phyloP scores from a whole-genome alignment of 2,888 invertebrate species.

The Amorpha juglandis region DNA sequence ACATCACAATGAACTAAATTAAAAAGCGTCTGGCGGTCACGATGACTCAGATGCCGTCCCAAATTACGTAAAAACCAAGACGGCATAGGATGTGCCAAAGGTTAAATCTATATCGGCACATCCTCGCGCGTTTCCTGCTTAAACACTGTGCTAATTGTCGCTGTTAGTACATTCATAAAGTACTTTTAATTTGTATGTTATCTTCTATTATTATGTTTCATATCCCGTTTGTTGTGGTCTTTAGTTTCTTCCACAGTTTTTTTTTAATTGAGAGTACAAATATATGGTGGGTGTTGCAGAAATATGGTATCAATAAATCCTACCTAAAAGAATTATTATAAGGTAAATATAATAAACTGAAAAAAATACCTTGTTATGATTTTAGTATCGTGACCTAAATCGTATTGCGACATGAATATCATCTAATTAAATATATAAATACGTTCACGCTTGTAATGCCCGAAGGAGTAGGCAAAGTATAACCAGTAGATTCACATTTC shows the following conservation, averaged over 20 bases:
- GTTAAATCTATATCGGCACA: slow-evolving; percentile 81
- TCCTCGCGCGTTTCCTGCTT: slow-evolving; percentile 80
- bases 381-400: too few species aligned
- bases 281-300: too few species aligned
- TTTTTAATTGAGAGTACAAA: too few species aligned
- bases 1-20: slow-evolving; percentile 15
- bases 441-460: too few species aligned
- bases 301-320: too few species aligned
- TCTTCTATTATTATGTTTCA: slow-evolving; percentile 32
- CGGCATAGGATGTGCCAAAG: slow-evolving; percentile 76
- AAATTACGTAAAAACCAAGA: slow-evolving; percentile 66
- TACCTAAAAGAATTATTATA: too few species aligned
- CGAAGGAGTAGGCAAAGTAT: too few species aligned
- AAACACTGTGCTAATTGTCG: slow-evolving; percentile 68
- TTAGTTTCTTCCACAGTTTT: background rate
- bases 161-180: slow-evolving; percentile 48
- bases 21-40: slow-evolving; percentile 18
- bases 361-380: too few species aligned
- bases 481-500: too few species aligned
- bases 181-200: slow-evolving; percentile 46
- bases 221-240: background rate
- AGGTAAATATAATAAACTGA: too few species aligned
- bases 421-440: too few species aligned
- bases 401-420: too few species aligned
- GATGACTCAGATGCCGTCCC: slow-evolving; percentile 6